Conservation (phyloP, 35 echinoderm and acorn worm species). For the Heliocidaris erythrogramma region DNA sequence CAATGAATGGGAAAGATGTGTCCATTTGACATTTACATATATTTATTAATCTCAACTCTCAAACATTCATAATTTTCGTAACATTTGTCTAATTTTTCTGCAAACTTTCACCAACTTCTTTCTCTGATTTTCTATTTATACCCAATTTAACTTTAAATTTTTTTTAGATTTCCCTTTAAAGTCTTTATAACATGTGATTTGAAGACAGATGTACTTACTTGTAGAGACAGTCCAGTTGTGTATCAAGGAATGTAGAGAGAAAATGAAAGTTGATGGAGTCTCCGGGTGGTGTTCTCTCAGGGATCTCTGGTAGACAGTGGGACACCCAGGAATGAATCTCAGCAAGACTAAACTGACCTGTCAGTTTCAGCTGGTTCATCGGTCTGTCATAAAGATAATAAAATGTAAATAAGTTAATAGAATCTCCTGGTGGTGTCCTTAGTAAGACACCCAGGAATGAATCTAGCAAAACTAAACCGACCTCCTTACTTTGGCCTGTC, state of each 20-base stretch:
- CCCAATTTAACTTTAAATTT: too few relatives aligned
- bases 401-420: neutral
- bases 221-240: conserved; percentile 92
- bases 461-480: conserved; percentile 94
- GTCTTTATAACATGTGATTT: neutral
- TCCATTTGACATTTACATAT: too few relatives aligned
- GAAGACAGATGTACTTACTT: conserved; percentile 58
- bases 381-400: conserved; percentile 55
- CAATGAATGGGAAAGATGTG: too few relatives aligned
- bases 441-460: conserved; percentile 92
- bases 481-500: conserved; percentile 89
- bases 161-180: too few relatives aligned
- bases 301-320: conserved; percentile 93
- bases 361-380: conserved; percentile 94
- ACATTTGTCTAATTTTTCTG: too few relatives aligned
- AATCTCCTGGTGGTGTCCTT: conserved; percentile 76
- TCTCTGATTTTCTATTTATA: too few relatives aligned
- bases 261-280: conserved; percentile 96
- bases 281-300: conserved; percentile 91
- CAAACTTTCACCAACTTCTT: too few relatives aligned
- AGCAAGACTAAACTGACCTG: conserved; percentile 93
- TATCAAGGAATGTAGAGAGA: conserved; percentile 97
- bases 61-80: too few relatives aligned
- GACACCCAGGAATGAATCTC: conserved; percentile 99
- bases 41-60: too few relatives aligned